phyloP scores from a whole-genome alignment of 2,797 vertebrate species.

The Schizopygopsis malacanthus region DNA sequence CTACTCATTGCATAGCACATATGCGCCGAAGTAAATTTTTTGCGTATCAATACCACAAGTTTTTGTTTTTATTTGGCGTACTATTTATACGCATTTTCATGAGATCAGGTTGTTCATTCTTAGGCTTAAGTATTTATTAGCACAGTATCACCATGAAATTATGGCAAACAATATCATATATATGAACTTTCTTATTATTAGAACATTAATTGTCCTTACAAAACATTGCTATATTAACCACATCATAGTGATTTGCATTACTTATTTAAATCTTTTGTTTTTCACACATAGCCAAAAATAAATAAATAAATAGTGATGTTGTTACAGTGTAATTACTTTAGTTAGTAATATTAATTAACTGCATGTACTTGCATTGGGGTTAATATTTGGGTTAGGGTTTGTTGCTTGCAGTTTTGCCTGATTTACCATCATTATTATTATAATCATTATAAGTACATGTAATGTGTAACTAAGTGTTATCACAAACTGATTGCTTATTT shows the following conservation, averaged over 20 bases:
- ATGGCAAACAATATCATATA: neutral
- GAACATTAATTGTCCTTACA: neutral
- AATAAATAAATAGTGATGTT: too few relatives aligned
- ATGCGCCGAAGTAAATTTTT: too few relatives aligned
- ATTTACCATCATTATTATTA: too few relatives aligned
- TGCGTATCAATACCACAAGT: too few relatives aligned
- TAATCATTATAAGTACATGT: too few relatives aligned
- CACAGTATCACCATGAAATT: neutral
- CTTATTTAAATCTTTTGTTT: too few relatives aligned
- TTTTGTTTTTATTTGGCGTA: too few relatives aligned
- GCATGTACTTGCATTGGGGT: neutral
- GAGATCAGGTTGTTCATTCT: neutral
- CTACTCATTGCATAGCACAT: too few relatives aligned
- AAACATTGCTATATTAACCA: neutral
- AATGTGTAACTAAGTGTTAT: neutral
- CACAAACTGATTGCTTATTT: too few relatives aligned
- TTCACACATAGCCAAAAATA: neutral
- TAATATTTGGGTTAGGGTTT: neutral
- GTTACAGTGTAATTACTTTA: neutral
- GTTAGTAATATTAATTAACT: neutral
- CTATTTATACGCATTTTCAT: too few relatives aligned
- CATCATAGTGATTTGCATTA: neutral
- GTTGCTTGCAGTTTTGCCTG: too few relatives aligned
- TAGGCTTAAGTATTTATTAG: neutral
- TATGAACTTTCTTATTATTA: slow-evolving; percentile 5